Evolutionary conservation across 1,140 invertebrate genomes (phyloP), one percentile per base, ranked within the genome.

Genomic region (Scaptomyza hsui): DNA sequence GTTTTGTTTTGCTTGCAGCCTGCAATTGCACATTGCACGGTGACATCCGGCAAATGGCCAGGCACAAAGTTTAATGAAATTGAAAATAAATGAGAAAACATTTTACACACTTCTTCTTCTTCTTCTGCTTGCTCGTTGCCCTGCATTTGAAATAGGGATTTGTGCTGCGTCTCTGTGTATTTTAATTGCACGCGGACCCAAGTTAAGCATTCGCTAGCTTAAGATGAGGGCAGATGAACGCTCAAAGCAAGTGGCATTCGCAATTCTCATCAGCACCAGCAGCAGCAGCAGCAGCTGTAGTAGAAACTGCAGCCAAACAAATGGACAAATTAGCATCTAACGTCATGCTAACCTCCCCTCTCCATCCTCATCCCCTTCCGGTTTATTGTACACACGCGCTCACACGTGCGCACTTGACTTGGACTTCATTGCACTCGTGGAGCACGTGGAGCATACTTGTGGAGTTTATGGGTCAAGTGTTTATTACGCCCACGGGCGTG

Each of bases 41-140:
- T 85, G 81, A 88, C 81, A 85, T 88, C 73, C 60, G 37, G 81
- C 69, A 81, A 86, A 81, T 72, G 70, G 82, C 60, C 64, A 45
- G 55, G 64, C 60, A 74, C 42, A 85, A 85, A 86, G 81, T 88
- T 85, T 81, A 85, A 85, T 85, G 81, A 85, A 88, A 85, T 85
- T 85, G 81, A 88, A 85, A 85, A 85, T 85, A 85, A 85, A 85
- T 85, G 81, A 81, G 81, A 76, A 85, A 88, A 86, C 82, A 85
- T 85, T 85, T 81, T 71, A 70, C 80, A 76, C 72, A 71, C 45
- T 26, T 68, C 65, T 9, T 29, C 26, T 9, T 6, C 26, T 7
- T 29, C 6, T 29, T 9, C 26, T 29, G 6, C 26, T 29, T 9
- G 26, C 26, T 45, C 59, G 39, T 29, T 9, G 18, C 15, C 4